Evolutionary conservation across 2,888 invertebrate genomes (phyloP).

Genomic region (Cinara cedri): DNA sequence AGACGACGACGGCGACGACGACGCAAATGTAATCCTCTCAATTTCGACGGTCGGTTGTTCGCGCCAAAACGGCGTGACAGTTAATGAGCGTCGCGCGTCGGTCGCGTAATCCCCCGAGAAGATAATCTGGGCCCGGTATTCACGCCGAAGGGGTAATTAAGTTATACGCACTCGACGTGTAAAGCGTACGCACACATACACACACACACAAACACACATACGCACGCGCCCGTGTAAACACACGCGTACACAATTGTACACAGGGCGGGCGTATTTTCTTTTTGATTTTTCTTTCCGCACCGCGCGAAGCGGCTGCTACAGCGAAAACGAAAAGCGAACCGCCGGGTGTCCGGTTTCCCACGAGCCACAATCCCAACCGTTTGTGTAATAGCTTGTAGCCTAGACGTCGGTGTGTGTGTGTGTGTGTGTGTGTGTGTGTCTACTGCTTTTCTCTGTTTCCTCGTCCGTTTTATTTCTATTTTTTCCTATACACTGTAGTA

Average conservation of each 20-base stretch:
- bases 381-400: conserved; percentile 54
- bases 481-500: background rate
- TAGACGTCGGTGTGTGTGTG: background rate
- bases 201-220: background rate
- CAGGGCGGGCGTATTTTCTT: conserved; percentile 35
- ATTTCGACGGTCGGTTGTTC: conserved; percentile 51
- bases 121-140: conserved; percentile 51
- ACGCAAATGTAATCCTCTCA: conserved; percentile 42
- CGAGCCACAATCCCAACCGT: conserved; percentile 57
- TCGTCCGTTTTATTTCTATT: background rate
- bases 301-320: background rate
- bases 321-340: conserved; percentile 52
- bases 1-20: conserved; percentile 20
- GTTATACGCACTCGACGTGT: conserved; percentile 21
- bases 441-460: background rate
- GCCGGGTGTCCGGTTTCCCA: conserved; percentile 53
- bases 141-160: conserved; percentile 56
- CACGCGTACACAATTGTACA: background rate
- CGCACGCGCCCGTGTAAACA: background rate
- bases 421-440: conserved; percentile 1
- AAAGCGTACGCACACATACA: background rate
- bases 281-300: conserved; percentile 48
- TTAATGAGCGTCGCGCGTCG: conserved; percentile 55
- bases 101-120: conserved; percentile 50
- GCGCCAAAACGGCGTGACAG: conserved; percentile 55